Evolutionary conservation across 2,113 vertebrate genomes (phyloP), one percentile per base, ranked within the genome.

Genomic region (Oncorhynchus gorbuscha): DNA sequence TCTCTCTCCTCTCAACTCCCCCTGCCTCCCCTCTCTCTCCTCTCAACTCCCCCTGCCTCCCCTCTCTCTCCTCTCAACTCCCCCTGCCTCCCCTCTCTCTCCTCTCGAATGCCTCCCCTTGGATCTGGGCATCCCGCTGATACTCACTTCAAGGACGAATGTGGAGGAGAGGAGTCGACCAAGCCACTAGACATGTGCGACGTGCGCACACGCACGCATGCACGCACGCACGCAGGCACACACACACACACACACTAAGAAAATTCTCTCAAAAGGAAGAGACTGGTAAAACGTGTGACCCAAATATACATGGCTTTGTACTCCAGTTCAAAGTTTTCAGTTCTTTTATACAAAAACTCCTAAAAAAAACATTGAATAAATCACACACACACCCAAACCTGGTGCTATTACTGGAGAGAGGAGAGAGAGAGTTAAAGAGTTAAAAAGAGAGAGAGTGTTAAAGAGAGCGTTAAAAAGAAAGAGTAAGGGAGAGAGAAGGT

Each of bases 271-370:
- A 71, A 77, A 89, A 86, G 72, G 78, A 89, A 85, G 83, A 87
- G 77, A 81, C 22, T 69, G 14, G 67, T 78, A 81, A 91, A 90
- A 87, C 79, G 84, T 87, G 87, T 89, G 90, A 92, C 90, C 91
- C 91, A 93, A 89, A 92, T 93, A 91, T 91, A 92, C 90, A 92
- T 88, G 79, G 81, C 92, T 93, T 93, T 94, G 91, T 93, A 91
- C 90, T 90, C 75, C 82, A 89, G 91, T 93, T 93, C 91, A 94
- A 93, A 93, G 92, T 93, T 89, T 91, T 86, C 88, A 88, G 89
- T 93, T 89, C 90, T 92, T 91, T 90, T 89, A 72, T 82, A 76
- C 84, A 89, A 89, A 89, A 86, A 87, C 81, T 90, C 84, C 90
- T 87, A 26, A 85, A 87, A 89, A 89, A 81, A 90, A 90, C 87